Base-by-base conservation (phyloP, 2,888 invertebrate species). In the Dinocampus coccinellae region DNA sequence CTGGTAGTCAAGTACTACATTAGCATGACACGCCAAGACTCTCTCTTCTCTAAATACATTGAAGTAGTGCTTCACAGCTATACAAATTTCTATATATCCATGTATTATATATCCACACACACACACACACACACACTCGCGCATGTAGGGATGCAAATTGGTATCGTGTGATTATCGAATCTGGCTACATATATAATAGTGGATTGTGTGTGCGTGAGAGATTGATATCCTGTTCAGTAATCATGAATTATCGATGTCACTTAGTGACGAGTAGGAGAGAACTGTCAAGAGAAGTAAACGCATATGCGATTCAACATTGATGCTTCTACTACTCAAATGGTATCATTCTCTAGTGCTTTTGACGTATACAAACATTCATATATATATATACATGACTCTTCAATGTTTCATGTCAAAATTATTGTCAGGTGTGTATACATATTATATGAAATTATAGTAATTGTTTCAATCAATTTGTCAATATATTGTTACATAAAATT, bases 211-310 rank as follows among this genome's bases (percentile, higher is more conserved):
- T n/a, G n/a, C n/a, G n/a, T n/a, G n/a, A n/a, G n/a, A n/a, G n/a
- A n/a, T n/a, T n/a, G n/a, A n/a, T n/a, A 26, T 42, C n/a, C 42
- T n/a, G n/a, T n/a, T 29, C 36, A 20, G 57, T 22, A 57, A 61
- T 61, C 66, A 61, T 71, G 71, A 71, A 66, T 71, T 62, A 66
- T 66, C 70, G 60, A 65, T 70, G 52, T 33, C 57, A 58, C 47
- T 65, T 65, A 52, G 52, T 47, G 58, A 71, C 10, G 58, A 6
- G 29, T 13, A 13, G 3, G 65, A 66, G 22, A 22, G 34, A 20
- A 47, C 53, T 69, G 39, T 53, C 22, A 16, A 42, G 58, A 58
- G 39, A 47, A 67, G 39, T 66, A 64, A 70, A 26, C 47, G 70
- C 22, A 65, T 36, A 64, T 24, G 16, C 33, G 52, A 52, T 20